Conservation (phyloP, 2,113 vertebrate species). For the Corythornis madagascariensis region DNA sequence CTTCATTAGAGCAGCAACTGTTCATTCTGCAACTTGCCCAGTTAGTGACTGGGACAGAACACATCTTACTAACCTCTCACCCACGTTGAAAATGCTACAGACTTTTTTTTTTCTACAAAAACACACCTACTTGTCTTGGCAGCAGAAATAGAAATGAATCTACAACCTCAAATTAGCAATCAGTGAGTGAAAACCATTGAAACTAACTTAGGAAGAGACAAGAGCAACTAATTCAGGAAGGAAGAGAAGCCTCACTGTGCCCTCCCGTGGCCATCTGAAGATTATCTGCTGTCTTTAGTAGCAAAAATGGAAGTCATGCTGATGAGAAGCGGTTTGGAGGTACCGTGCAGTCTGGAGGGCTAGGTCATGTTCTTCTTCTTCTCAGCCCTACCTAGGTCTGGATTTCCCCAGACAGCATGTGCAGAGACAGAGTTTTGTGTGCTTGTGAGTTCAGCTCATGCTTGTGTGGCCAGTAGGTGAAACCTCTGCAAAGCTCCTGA, state of each 20-base stretch:
- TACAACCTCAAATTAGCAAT: neutral
- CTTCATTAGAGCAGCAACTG: neutral
- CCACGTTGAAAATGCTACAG: neutral
- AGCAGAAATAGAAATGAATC: neutral
- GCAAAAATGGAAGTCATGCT: no score
- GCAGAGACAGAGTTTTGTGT: neutral
- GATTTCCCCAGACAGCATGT: neutral
- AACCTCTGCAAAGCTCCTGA: no score
- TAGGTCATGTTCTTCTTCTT: neutral
- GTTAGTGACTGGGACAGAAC: neutral
- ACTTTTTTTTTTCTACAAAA: no score
- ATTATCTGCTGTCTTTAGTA: neutral
- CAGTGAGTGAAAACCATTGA: neutral
- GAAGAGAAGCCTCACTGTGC: neutral
- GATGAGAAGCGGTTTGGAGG: neutral
- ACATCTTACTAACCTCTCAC: neutral
- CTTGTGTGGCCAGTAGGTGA: no score
- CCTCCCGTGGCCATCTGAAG: neutral
- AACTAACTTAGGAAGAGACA: no score
- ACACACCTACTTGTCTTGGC: neutral
- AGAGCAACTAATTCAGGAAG: no score
- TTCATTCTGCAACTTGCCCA: neutral
- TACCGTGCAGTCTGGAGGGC: no score
- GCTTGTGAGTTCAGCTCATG: no score
- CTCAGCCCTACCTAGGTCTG: neutral